Percentiles rank a stretch among this genome's conserved stretches.
Conservation (phyloP, 2,888 invertebrate genomes). For the Chalcis sispes region DNA sequence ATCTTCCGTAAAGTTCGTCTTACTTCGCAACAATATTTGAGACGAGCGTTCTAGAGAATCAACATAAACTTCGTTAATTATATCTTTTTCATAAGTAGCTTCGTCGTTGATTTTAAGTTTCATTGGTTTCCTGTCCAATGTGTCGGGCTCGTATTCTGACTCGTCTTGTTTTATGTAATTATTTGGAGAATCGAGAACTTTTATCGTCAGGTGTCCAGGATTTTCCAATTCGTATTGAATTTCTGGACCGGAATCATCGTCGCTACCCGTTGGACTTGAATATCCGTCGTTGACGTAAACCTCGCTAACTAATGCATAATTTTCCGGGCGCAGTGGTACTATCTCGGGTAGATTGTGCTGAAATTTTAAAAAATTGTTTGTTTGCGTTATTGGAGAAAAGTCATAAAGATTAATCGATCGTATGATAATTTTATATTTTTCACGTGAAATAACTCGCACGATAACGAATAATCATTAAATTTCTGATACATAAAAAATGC, state of each 20-base stretch:
- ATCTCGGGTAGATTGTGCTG: constrained; percentile 77
- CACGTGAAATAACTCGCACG: too few relatives aligned
- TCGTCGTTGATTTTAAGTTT: constrained; percentile 76
- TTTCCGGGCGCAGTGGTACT: constrained; percentile 76
- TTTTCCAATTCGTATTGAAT: constrained; percentile 80
- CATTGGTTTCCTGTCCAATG: constrained; percentile 87
- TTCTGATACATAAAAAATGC: too few relatives aligned
- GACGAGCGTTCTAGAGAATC: constrained; percentile 80
- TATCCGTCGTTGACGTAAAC: constrained; percentile 88
- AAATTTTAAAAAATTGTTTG: neutral
- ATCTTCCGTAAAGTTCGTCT: constrained; percentile 83
- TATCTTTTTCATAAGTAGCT: constrained; percentile 73
- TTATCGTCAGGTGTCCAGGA: constrained; percentile 89
- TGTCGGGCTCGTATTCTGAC: constrained; percentile 91
- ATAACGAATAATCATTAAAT: too few relatives aligned
- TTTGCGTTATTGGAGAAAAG: neutral
- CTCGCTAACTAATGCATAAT: constrained; percentile 85
- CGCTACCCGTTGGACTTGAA: constrained; percentile 77
- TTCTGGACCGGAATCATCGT: constrained; percentile 77
- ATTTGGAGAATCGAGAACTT: constrained; percentile 88
- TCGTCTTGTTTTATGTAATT: constrained; percentile 87
- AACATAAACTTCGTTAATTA: constrained; percentile 74
- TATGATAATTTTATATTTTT: too few relatives aligned
- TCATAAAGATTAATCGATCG: neutral
- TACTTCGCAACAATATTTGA: constrained; percentile 82